Evolutionary conservation across 2,888 invertebrate species (phyloP).

Genomic region (Latheticus oryzae): DNA sequence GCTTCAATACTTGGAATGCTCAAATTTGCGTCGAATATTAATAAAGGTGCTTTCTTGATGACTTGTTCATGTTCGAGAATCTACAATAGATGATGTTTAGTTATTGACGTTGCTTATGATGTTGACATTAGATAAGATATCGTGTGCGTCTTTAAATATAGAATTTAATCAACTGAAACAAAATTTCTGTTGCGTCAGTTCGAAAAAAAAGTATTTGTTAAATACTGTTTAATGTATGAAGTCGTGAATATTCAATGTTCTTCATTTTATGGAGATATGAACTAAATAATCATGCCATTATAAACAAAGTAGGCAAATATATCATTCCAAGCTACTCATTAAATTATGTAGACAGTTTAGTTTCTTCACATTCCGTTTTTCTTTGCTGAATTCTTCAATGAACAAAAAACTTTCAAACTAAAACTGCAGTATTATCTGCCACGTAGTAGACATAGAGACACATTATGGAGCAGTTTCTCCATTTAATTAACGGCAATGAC

Average conservation of each 20-base stretch:
- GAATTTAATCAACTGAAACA: too few species aligned
- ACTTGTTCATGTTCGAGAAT: constrained; percentile 71
- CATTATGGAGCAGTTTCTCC: not conserved
- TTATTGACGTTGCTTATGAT: too few species aligned
- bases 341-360: too few species aligned
- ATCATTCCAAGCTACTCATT: too few species aligned
- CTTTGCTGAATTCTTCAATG: not conserved
- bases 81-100: constrained; percentile 61
- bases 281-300: too few species aligned
- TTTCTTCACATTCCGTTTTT: too few species aligned
- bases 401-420: constrained; percentile 7
- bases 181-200: too few species aligned
- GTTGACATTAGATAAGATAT: constrained; percentile 24
- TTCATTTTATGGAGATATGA: too few species aligned
- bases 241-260: too few species aligned
- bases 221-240: too few species aligned
- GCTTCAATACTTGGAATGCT: constrained; percentile 75
- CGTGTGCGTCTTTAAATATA: not conserved
- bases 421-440: not conserved
- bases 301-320: too few species aligned
- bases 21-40: constrained; percentile 89
- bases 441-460: constrained; percentile 2
- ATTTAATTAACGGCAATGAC: constrained; percentile 1
- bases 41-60: constrained; percentile 75
- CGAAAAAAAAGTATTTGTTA: too few species aligned